phyloP scores from a whole-genome alignment of 2,113 vertebrate genomes.

The Dascyllus trimaculatus region DNA sequence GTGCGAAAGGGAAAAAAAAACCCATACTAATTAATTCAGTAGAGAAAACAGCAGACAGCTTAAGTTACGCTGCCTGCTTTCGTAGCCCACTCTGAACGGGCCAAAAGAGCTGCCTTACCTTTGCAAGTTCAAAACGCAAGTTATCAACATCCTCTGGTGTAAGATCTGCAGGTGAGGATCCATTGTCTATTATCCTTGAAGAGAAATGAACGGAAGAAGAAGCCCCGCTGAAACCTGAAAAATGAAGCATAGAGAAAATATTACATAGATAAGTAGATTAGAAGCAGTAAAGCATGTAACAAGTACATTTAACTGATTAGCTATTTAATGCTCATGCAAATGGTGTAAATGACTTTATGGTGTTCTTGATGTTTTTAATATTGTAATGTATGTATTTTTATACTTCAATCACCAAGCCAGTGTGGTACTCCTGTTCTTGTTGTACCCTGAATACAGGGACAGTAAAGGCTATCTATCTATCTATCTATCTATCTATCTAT shows the following conservation, averaged over 20 bases:
- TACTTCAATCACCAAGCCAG: no score
- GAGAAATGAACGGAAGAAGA: conserved; percentile 85
- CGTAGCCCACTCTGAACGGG: not conserved
- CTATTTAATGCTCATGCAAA: no score
- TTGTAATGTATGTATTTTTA: no score
- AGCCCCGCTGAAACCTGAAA: conserved; percentile 87
- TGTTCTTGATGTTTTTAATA: no score
- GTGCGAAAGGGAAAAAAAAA: not conserved
- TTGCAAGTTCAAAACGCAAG: conserved; percentile 88
- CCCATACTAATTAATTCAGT: not conserved
- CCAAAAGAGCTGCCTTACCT: conserved; percentile 79
- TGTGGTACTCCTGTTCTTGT: no score
- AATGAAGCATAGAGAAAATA: not conserved
- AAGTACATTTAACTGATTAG: no score
- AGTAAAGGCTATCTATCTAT: no score
- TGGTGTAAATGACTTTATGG: no score
- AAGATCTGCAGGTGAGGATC: conserved; percentile 80
- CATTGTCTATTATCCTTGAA: conserved; percentile 67
- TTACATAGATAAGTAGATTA: not conserved
- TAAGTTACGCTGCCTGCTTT: not conserved
- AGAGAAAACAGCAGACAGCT: no score
- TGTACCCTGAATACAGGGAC: no score
- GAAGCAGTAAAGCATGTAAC: no score
- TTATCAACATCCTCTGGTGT: conserved; percentile 88
- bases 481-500: no score